phyloP scores from a whole-genome alignment of 2,888 invertebrate genomes.

The Tetanocera ferruginea region DNA sequence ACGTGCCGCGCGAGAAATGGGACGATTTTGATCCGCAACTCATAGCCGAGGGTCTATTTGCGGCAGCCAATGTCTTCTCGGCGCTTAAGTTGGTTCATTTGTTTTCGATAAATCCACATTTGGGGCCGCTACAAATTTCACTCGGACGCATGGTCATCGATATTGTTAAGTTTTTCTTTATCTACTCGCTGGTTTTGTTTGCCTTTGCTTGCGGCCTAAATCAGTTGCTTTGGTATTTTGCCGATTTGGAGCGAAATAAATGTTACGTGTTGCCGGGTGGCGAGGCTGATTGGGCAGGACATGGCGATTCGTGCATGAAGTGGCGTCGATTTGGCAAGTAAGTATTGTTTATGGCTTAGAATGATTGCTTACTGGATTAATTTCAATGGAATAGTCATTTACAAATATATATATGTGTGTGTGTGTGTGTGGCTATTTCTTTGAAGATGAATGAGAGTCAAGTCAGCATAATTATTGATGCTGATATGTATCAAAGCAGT shows the following conservation, averaged over 20 bases:
- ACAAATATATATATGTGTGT: background rate
- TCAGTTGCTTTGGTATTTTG: constrained; percentile 95
- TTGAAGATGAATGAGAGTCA: background rate
- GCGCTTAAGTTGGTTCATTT: constrained; percentile 92
- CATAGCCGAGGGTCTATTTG: constrained; percentile 92
- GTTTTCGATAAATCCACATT: constrained; percentile 93
- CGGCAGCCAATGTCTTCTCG: constrained; percentile 94
- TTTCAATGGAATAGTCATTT: too few relatives aligned
- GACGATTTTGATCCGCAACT: constrained; percentile 93
- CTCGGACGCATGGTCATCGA: constrained; percentile 91
- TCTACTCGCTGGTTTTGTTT: constrained; percentile 88
- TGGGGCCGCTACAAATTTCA: constrained; percentile 93
- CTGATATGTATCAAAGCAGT: too few relatives aligned
- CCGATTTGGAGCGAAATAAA: constrained; percentile 84
- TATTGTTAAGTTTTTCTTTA: constrained; percentile 92
- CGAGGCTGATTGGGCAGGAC: constrained; percentile 82
- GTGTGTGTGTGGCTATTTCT: background rate
- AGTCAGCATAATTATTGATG: too few relatives aligned
- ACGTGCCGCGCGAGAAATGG: constrained; percentile 88
- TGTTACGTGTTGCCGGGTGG: constrained; percentile 80
- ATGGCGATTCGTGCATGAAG: constrained; percentile 84
- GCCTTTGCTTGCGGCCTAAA: constrained; percentile 94
- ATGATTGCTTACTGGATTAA: background rate
- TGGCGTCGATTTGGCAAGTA: constrained; percentile 90
- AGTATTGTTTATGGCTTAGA: constrained; percentile 61